Evolutionary conservation across 2,888 invertebrate species (phyloP), one percentile per base, ranked within the genome.

Genomic region (Netelia virgata): DNA sequence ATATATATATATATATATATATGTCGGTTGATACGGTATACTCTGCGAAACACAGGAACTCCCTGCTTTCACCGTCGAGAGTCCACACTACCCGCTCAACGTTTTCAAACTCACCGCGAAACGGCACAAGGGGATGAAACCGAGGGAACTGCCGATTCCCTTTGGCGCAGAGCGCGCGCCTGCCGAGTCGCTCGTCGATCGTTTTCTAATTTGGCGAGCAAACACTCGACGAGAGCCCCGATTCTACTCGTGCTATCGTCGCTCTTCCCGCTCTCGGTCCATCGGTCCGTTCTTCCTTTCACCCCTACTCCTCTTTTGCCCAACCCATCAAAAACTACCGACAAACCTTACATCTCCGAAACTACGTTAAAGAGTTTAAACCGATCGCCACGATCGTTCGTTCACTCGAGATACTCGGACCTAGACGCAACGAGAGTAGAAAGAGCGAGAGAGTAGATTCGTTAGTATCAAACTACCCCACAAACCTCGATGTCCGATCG

Each of bases 171-270:
- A 86, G 83, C 86, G 83, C 87, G 82, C 87, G 88, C 90, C 88
- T 87, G 85, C 86, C 78, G 86, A 90, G 89, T 89, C 89, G 91
- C 89, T 90, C 90, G 91, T 89, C 92, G 92, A 92, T 92, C 92
- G 92, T 91, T 92, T 92, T 92, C 92, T 92, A 92, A 92, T 92
- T 92, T 92, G 92, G 87, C 90, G 91, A 89, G 91, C 90, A 92
- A 92, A 92, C 92, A 91, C 91, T 90, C 88, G 89, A 85, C 83
- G 83, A 86, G 83, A 72, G 87, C 83, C 83, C 73, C 69, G 63
- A 76, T 76, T 74, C 79, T 61, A 41, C 43, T 57, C 66, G 10
- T 64, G 28, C 50, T 9, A 20, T 66, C 64, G 36, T 66, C 20
- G 36, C 68, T 43, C 28, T 78, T 74, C 77, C 36, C 81, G 64